Evolutionary conservation across 2,113 vertebrate species (phyloP), one percentile per base, ranked within the genome.

Genomic region (Corythornis vintsioides): DNA sequence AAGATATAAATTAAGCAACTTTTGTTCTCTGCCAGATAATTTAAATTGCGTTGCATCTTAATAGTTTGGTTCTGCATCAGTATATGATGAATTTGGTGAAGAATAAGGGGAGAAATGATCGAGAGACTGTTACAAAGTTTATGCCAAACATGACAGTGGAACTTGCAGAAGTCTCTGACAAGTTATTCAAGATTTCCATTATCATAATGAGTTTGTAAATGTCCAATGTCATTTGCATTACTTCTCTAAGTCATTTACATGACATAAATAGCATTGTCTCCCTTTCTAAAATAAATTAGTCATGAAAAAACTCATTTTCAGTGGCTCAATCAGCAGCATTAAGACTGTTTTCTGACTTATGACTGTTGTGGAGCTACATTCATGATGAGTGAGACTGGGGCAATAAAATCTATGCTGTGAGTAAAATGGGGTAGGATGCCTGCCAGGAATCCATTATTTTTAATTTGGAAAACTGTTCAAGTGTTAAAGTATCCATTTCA

Each of bases 381-480:
- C 65, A n/a, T 2, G 20, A 71, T 77, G 66, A 64, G 56, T 88
- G 76, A 40, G 33, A 67, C 60, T 77, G 43, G n/a, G 57, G 33
- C 45, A 83, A 67, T 83, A 66, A 83, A 94, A 52, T 72, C 76
- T 77, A 59, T 2, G 7, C 64, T 88, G 55, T 67, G 50, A 89
- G 40, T 75, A 89, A 93, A 86, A 69, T 77, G 24, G 74, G 53
- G 47, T 80, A 79, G 92, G 53, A 80, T 67, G 43, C 45, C 84
- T 67, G 21, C 60, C 69, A 90, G n/a, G 35, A 92, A 93, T 88
- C 26, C 74, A 52, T 92, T 86, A 16, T 29, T 93, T 91, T 87
- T 87, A 63, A 76, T 90, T 72, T 75, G 47, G 35, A 93, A 84
- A 92, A 83, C 81, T 77, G 45, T 71, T 42, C 19, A 91, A 56